Evolutionary conservation across 1,140 invertebrate genomes (phyloP).

Genomic region (Drosophila sucinea): DNA sequence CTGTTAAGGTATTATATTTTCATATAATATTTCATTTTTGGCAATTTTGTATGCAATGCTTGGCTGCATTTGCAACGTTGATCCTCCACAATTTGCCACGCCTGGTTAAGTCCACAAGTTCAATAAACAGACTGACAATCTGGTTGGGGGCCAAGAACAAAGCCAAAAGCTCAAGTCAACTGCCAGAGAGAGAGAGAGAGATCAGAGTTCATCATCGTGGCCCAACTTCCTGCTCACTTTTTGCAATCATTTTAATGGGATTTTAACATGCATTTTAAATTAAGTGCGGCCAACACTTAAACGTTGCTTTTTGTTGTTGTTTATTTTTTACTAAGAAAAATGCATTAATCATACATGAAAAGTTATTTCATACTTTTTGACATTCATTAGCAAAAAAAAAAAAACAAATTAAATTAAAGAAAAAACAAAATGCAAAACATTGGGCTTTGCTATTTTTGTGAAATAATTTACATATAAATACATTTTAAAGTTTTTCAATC

Average conservation of each 20-base stretch:
- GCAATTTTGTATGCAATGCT: conserved; percentile 68
- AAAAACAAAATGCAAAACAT: conserved; percentile 13
- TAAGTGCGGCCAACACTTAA: conserved; percentile 68
- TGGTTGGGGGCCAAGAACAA: background rate
- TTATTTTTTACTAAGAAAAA: conserved; percentile 27
- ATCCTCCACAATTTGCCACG: conserved; percentile 34
- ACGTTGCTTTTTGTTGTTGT: conserved; percentile 41
- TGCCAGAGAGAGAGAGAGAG: conserved; percentile 21
- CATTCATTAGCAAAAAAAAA: conserved; percentile 29
- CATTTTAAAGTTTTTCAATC: background rate
- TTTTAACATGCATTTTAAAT: conserved; percentile 78
- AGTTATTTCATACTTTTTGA: conserved; percentile 15
- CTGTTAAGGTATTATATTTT: conserved; percentile 54
- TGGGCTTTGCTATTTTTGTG: conserved; percentile 33
- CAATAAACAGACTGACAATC: conserved; percentile 56
- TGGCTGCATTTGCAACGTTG: conserved; percentile 47
- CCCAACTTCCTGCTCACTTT: conserved; percentile 58
- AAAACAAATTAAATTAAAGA: conserved; percentile 1
- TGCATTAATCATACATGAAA: conserved; percentile 56
- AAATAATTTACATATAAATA: conserved; percentile 2
- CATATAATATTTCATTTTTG: conserved; percentile 59
- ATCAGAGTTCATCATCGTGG: conserved; percentile 32
- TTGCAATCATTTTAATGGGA: conserved; percentile 51
- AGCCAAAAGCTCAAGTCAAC: background rate
- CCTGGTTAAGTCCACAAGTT: conserved; percentile 42